A percentile compares a stretch with the other conserved stretches of the same genome.
Evolutionary conservation across 2,113 vertebrate genomes (phyloP).

Genomic region (Propithecus coquereli): DNA sequence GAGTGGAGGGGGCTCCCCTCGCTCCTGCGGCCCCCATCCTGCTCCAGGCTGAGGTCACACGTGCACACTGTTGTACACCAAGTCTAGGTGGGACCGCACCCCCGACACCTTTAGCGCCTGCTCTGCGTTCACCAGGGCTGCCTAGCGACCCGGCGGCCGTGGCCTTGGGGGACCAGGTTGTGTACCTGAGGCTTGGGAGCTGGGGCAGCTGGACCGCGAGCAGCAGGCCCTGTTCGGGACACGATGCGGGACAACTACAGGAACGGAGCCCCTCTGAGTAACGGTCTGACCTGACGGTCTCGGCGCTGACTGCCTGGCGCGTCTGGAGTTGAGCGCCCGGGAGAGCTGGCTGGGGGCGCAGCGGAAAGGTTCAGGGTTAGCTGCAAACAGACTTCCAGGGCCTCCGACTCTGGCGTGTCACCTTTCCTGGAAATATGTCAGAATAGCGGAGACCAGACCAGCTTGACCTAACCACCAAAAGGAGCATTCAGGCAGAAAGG

Average conservation of each 20-base stretch:
- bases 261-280: background rate
- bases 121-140: too few relatives aligned
- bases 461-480: background rate
- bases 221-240: background rate
- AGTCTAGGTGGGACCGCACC: rapidly evolving
- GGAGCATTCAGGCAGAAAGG: background rate
- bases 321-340: background rate
- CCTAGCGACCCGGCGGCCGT: background rate
- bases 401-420: background rate
- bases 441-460: background rate
- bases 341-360: background rate
- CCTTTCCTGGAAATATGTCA: background rate
- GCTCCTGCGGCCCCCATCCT: background rate
- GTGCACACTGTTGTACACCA: background rate
- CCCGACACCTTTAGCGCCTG: rapidly evolving
- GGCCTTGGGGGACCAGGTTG: background rate
- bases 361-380: background rate
- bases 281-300: background rate
- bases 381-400: background rate
- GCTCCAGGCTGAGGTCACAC: background rate
- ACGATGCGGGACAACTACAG: background rate
- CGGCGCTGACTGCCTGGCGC: background rate
- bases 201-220: background rate
- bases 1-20: background rate
- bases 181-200: background rate